Conservation (phyloP, 2,113 vertebrate genomes). For the Myrmecophaga tridactyla region DNA sequence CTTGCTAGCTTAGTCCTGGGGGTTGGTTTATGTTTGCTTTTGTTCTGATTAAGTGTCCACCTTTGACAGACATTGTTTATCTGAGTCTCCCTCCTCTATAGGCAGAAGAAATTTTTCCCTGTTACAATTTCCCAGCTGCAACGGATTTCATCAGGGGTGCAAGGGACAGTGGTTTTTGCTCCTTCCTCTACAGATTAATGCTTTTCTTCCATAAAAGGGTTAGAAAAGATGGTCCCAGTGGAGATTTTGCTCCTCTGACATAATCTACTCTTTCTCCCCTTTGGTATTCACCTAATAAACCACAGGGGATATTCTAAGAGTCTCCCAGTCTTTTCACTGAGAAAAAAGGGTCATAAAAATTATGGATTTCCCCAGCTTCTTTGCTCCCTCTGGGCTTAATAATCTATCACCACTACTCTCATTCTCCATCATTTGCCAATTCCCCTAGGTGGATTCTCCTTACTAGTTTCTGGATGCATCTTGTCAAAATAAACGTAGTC, state of each 20-base stretch:
- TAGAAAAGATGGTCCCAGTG: background rate
- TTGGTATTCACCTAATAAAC: background rate
- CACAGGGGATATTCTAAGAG: background rate
- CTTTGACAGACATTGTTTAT: background rate
- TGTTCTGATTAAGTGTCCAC: background rate
- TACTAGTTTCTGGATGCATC: background rate
- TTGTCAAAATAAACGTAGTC: background rate
- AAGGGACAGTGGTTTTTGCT: background rate
- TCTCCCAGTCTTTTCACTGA: background rate
- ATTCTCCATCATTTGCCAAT: background rate
- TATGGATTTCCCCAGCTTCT: background rate
- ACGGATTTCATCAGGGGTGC: background rate
- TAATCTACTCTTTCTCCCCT: background rate
- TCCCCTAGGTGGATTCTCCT: background rate
- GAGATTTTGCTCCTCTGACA: background rate
- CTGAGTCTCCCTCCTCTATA: background rate
- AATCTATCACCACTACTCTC: background rate
- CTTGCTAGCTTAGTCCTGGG: background rate
- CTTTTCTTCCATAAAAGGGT: background rate
- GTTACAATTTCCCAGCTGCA: background rate
- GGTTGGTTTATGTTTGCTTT: background rate
- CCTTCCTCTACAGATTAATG: background rate
- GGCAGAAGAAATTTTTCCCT: background rate
- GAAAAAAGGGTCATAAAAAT: background rate
- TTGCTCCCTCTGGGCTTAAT: background rate